Percentiles rank a stretch among this genome's conserved stretches.
These are phyloP conservation scores for Nannoperca australis DNA, from an alignment of 2,797 vertebrate species.

Conservation along the genomic window DNA sequence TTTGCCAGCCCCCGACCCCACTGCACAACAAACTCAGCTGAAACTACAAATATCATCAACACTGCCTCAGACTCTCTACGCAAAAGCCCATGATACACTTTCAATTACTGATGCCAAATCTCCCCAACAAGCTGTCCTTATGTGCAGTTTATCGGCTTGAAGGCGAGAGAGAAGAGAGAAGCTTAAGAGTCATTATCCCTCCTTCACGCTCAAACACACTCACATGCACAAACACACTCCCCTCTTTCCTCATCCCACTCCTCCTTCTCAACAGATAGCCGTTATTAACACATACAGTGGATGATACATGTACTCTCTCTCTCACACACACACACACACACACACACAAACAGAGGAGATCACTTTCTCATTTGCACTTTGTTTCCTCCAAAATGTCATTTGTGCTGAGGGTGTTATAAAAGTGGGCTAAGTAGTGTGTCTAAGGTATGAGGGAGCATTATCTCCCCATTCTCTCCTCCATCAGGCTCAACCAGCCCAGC, in stretches of 20 bases:
- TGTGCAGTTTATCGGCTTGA: constrained; percentile 71
- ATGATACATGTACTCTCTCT: constrained; percentile 19
- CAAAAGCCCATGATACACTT: constrained; percentile 64
- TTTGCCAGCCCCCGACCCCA: constrained; percentile 33
- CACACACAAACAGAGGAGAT: constrained; percentile 40
- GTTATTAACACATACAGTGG: constrained; percentile 40
- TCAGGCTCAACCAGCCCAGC: constrained; percentile 79
- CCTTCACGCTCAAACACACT: constrained; percentile 45
- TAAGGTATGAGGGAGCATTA: constrained; percentile 68
- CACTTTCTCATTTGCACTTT: constrained; percentile 66
- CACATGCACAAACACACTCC: constrained; percentile 21
- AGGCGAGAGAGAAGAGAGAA: constrained; percentile 60
- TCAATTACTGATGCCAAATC: constrained; percentile 75
- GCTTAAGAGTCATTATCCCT: constrained; percentile 69
- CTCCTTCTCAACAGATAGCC: constrained; percentile 41
- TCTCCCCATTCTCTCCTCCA: constrained; percentile 74
- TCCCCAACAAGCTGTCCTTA: constrained; percentile 68
- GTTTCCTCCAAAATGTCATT: constrained; percentile 67
- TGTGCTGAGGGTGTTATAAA: constrained; percentile 73
- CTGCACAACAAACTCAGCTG: constrained; percentile 59
- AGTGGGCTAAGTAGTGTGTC: constrained; percentile 76
- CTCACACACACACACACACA: constrained; percentile 9
- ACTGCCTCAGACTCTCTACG: constrained; percentile 46
- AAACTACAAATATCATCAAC: constrained; percentile 71
- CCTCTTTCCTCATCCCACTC: constrained; percentile 46